Conservation (phyloP, 2,888 invertebrate species). For the Troides helena region DNA sequence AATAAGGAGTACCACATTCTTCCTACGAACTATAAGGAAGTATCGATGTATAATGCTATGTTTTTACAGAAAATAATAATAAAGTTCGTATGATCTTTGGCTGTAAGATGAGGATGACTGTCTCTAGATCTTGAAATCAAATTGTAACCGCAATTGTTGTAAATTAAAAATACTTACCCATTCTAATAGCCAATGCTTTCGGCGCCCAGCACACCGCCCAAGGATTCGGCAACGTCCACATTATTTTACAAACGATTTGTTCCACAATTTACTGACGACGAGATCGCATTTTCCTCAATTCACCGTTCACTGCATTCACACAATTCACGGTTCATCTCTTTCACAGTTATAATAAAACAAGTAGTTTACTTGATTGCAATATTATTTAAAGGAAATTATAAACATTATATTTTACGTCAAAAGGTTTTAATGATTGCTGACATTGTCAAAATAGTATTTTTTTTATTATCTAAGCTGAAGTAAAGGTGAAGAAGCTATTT, state of each 20-base stretch:
- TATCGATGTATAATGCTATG: background rate
- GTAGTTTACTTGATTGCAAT: background rate
- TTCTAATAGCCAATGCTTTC: conserved; percentile 7
- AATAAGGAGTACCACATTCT: conserved; percentile 36
- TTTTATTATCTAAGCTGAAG: background rate
- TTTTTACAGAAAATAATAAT: no score
- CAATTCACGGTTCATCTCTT: background rate
- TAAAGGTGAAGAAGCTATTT: background rate
- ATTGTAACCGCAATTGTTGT: background rate
- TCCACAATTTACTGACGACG: background rate
- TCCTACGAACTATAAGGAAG: conserved; percentile 44
- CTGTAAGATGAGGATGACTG: no score
- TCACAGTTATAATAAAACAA: background rate
- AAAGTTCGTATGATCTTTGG: no score
- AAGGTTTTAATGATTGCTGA: background rate
- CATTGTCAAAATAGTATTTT: background rate
- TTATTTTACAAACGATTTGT: background rate
- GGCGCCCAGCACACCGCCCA: conserved; percentile 5
- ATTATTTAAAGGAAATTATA: background rate
- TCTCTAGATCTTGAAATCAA: background rate
- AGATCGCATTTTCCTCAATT: background rate
- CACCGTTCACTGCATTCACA: background rate
- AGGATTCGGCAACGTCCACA: conserved; percentile 6
- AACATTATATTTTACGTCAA: background rate
- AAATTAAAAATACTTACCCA: conserved; percentile 22